These are phyloP conservation scores for Drosophila littoralis DNA, from an alignment of 1,140 invertebrate genomes.

Conservation along the genomic window DNA sequence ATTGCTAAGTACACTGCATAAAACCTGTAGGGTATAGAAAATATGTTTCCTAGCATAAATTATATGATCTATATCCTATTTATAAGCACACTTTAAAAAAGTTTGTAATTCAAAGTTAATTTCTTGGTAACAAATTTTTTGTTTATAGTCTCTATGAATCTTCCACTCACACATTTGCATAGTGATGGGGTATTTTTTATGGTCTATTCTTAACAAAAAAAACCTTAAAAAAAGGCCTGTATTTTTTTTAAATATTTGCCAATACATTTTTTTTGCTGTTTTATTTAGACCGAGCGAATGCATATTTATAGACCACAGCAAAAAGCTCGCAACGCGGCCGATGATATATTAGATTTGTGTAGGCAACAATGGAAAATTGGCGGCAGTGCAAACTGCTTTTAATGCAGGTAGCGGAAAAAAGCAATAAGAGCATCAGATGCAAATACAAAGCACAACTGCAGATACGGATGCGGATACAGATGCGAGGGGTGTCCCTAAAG, in stretches of 20 bases:
- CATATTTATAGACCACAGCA: conserved; percentile 31
- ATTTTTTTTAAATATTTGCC: conserved; percentile 2
- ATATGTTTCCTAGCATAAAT: too few species aligned
- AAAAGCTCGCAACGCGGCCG: conserved; percentile 5
- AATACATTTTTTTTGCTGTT: not conserved
- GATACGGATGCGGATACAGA: not conserved
- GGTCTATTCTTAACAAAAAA: too few species aligned
- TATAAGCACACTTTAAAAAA: too few species aligned
- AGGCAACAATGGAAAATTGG: conserved; percentile 21
- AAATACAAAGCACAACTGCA: not conserved
- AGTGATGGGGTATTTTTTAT: too few species aligned
- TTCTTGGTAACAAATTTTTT: too few species aligned
- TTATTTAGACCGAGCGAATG: conserved; percentile 5
- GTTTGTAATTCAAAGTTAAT: too few species aligned
- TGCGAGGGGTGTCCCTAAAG: not conserved
- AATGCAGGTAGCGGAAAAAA: conserved; percentile 13
- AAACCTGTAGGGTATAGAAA: too few species aligned
- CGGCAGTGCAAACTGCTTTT: conserved; percentile 24
- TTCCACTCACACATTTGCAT: too few species aligned
- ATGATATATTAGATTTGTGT: not conserved
- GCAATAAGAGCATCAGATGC: conserved; percentile 13
- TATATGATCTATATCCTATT: too few species aligned
- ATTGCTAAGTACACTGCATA: too few species aligned
- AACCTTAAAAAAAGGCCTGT: not conserved
- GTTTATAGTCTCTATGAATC: too few species aligned